These are phyloP conservation scores for Otocyon megalotis DNA, from an alignment of 2,113 vertebrate species.

Conservation along the genomic window DNA sequence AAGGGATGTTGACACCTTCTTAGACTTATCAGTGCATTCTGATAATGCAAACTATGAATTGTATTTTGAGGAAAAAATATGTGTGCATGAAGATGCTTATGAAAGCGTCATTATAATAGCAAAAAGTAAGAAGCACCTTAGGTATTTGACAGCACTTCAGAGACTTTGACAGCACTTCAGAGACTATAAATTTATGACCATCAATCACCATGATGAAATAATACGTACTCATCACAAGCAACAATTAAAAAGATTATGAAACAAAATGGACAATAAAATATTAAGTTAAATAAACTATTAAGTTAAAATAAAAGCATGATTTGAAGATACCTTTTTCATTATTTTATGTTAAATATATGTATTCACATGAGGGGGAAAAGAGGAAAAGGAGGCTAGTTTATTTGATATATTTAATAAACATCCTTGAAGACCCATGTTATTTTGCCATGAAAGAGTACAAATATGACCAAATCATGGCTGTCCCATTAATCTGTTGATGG, in stretches of 20 bases:
- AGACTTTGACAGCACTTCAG: slow-evolving; percentile 17
- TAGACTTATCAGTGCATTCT: background rate
- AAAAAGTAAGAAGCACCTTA: slow-evolving; percentile 32
- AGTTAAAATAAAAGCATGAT: background rate
- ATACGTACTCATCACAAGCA: slow-evolving; percentile 32
- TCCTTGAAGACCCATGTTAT: background rate
- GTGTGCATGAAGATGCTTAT: slow-evolving; percentile 18
- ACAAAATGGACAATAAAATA: slow-evolving; percentile 4
- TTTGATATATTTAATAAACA: background rate
- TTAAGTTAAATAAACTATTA: background rate
- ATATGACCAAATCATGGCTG: background rate
- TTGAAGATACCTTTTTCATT: slow-evolving; percentile 1
- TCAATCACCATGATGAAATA: slow-evolving; percentile 41
- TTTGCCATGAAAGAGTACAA: background rate
- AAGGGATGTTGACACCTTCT: background rate
- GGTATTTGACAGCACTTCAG: background rate
- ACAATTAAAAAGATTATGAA: slow-evolving; percentile 44
- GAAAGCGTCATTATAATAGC: slow-evolving; percentile 46
- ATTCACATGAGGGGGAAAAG: background rate
- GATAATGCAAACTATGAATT: background rate
- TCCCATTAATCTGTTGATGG: background rate
- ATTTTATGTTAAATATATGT: background rate
- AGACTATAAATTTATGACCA: background rate
- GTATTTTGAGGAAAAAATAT: slow-evolving; percentile 55
- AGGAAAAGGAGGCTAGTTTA: background rate